A percentile compares a stretch with the other conserved stretches of the same genome.
Conservation (phyloP, 2,797 vertebrate species). For the Sus cebifrons region DNA sequence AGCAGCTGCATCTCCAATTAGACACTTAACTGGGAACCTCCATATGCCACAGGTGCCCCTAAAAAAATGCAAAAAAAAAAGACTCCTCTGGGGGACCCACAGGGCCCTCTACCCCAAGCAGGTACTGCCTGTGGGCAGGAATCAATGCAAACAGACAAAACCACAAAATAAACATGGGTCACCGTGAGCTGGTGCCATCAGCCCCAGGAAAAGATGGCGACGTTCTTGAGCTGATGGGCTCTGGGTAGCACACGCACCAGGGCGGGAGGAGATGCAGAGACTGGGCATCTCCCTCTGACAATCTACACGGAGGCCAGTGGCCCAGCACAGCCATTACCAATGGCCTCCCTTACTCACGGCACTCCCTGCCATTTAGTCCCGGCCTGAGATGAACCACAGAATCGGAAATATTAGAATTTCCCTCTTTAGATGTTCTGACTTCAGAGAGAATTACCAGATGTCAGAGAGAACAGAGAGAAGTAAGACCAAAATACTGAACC, state of each 20-base stretch:
- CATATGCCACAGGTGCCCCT: too few species aligned
- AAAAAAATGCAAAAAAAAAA: background rate
- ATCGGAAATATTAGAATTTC: rapidly evolving
- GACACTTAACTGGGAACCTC: too few species aligned
- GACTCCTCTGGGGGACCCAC: background rate
- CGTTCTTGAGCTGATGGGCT: rapidly evolving
- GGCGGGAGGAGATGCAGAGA: background rate
- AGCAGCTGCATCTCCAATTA: too few species aligned
- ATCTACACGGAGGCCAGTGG: rapidly evolving
- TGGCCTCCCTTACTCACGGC: rapidly evolving
- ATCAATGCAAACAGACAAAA: too few species aligned
- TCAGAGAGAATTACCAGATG: background rate
- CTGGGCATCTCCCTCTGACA: background rate
- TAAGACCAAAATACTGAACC: background rate
- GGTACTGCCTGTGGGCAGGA: too few species aligned
- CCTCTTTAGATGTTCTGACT: background rate
- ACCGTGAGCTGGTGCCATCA: background rate
- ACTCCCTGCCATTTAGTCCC: rapidly evolving
- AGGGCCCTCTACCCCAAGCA: background rate
- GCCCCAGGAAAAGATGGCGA: background rate
- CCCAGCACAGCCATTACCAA: rapidly evolving
- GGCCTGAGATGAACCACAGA: background rate
- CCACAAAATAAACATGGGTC: rapidly evolving
- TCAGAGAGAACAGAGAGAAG: background rate
- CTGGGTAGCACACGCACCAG: rapidly evolving